Conservation (phyloP, 1,140 invertebrate genomes). For the Chironomus tepperi region DNA sequence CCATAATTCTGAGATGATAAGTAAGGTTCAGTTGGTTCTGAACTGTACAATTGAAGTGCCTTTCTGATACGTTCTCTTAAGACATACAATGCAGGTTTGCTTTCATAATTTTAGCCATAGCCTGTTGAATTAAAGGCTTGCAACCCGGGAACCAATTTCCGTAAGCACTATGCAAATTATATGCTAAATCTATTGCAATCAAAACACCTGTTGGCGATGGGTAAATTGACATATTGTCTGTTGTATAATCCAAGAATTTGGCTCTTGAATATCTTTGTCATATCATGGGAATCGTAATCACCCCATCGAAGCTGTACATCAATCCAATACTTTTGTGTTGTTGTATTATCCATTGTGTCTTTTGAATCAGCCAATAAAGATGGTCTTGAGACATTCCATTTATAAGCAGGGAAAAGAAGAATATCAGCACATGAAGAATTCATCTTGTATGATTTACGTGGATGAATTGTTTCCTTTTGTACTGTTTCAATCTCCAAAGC, state of each 20-base stretch:
- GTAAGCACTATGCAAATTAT: slow-evolving; percentile 97
- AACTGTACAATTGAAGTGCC: slow-evolving; percentile 95
- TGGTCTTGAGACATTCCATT: slow-evolving; percentile 97
- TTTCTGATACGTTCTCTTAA: slow-evolving; percentile 95
- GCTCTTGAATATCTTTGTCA: slow-evolving; percentile 96
- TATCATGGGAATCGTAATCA: slow-evolving; percentile 99
- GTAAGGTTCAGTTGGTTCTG: slow-evolving; percentile 98
- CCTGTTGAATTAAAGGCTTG: slow-evolving; percentile 97
- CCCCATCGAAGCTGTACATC: slow-evolving; percentile 99
- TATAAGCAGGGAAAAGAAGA: slow-evolving; percentile 96
- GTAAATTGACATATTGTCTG: slow-evolving; percentile 99
- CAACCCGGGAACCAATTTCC: slow-evolving; percentile 99
- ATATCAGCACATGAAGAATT: slow-evolving; percentile 99
- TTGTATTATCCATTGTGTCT: slow-evolving; percentile 98
- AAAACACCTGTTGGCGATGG: slow-evolving; percentile 96
- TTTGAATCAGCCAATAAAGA: slow-evolving; percentile 96
- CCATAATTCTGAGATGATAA: slow-evolving; percentile 99
- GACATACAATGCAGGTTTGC: slow-evolving; percentile 98
- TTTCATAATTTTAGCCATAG: slow-evolving; percentile 99
- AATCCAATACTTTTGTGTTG: slow-evolving; percentile 99
- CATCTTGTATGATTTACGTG: slow-evolving; percentile 99
- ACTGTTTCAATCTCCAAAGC: slow-evolving; percentile 99
- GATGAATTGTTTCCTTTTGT: slow-evolving; percentile 99
- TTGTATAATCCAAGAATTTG: slow-evolving; percentile 99
- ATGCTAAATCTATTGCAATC: slow-evolving; percentile 96